These are phyloP conservation scores for Mystacornis crossleyi DNA, from an alignment of 2,113 vertebrate genomes.

Conservation along the genomic window DNA sequence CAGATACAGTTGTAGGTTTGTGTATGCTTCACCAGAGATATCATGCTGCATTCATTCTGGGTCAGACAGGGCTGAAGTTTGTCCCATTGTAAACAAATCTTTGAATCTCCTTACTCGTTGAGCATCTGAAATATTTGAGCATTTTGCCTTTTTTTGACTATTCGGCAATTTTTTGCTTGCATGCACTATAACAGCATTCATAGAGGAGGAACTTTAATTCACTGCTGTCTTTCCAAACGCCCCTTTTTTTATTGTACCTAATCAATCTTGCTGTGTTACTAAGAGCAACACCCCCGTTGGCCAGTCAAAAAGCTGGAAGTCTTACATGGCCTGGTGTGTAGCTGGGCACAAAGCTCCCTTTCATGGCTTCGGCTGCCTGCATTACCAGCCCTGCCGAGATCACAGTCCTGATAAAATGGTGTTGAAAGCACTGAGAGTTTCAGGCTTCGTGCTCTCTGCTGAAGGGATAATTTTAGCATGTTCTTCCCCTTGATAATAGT, in stretches of 20 bases:
- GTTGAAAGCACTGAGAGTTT: slow-evolving; percentile 47
- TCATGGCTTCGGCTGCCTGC: slow-evolving; percentile 27
- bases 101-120: not conserved
- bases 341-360: slow-evolving; percentile 39
- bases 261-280: slow-evolving; percentile 37
- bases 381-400: not conserved
- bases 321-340: not conserved
- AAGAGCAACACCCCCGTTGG: not conserved
- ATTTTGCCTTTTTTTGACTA: not conserved
- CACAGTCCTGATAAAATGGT: not conserved
- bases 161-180: not conserved
- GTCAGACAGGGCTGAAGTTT: not conserved
- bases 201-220: not conserved
- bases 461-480: slow-evolving; percentile 61
- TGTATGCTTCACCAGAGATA: not conserved
- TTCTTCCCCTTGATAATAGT: slow-evolving; percentile 61
- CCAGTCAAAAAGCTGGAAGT: slow-evolving; percentile 27
- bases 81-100: not conserved
- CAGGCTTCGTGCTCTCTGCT: slow-evolving; percentile 1
- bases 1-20: not conserved
- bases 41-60: not conserved
- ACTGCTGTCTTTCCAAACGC: not conserved
- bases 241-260: not conserved
- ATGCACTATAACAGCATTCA: not conserved
- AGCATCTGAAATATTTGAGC: not conserved